Evolutionary conservation across 2,113 vertebrate genomes (phyloP).

Genomic region (Vidua macroura): DNA sequence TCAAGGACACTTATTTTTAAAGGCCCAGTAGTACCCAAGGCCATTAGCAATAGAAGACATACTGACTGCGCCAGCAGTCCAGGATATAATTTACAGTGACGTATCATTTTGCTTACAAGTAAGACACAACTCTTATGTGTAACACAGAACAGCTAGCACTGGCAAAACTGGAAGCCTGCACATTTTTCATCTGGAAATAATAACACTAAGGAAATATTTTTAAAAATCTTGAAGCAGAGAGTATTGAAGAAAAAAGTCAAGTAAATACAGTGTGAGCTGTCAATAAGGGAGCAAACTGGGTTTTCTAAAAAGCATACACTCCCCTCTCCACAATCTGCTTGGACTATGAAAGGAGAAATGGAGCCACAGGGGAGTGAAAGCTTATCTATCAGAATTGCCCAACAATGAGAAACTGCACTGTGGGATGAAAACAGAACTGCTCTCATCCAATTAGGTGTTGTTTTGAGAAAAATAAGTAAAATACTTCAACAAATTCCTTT

Average conservation of each 20-base stretch:
- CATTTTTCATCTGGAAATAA: background rate
- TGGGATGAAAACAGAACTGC: background rate
- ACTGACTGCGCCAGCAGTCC: background rate
- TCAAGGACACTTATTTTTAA: background rate
- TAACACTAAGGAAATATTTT: background rate
- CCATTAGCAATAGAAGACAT: background rate
- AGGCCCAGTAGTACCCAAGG: background rate
- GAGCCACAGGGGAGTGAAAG: background rate
- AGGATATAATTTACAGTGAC: background rate
- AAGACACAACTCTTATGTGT: background rate
- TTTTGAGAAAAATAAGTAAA: background rate
- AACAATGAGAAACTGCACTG: background rate
- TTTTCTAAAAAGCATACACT: background rate
- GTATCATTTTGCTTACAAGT: background rate
- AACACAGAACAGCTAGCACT: background rate
- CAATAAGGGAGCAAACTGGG: background rate
- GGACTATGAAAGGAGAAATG: background rate
- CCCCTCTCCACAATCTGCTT: accelerated
- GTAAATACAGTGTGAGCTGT: background rate
- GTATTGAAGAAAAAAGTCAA: background rate
- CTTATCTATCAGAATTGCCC: background rate
- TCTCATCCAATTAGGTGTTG: background rate
- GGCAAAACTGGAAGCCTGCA: background rate
- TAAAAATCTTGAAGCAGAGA: background rate
- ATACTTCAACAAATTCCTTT: background rate